A percentile compares a stretch with the other conserved stretches of the same genome.
Conservation (phyloP, 2,797 vertebrate genomes). For the Manis javanica region DNA sequence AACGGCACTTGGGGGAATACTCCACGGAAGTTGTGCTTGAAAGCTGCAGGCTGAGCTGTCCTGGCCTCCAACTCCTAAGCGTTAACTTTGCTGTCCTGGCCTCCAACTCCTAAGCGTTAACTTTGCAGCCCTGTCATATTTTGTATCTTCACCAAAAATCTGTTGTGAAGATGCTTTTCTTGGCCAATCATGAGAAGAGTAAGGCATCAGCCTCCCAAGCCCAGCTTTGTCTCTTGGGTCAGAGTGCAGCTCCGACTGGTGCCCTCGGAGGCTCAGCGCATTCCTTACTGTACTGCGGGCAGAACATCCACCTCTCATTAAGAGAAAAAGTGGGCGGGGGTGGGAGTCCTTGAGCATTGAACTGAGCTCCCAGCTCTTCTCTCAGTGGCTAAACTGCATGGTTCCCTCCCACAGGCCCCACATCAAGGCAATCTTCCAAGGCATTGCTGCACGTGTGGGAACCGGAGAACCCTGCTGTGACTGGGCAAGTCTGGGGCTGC, state of each 20-base stretch:
- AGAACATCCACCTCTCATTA: background rate
- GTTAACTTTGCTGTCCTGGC: background rate
- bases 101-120: background rate
- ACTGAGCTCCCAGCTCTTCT: background rate
- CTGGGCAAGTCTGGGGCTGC: slow-evolving; percentile 91
- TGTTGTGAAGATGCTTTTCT: background rate
- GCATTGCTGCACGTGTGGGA: slow-evolving; percentile 97
- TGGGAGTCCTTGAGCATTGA: accelerated
- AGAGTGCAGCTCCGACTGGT: background rate
- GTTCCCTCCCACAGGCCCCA: slow-evolving; percentile 91
- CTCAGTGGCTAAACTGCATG: slow-evolving; percentile 4
- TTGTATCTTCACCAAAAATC: background rate
- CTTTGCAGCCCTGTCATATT: background rate
- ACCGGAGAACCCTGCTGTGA: slow-evolving; percentile 98
- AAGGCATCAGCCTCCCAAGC: background rate
- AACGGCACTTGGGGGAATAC: background rate
- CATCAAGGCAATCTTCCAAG: slow-evolving; percentile 97
- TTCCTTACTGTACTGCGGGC: background rate
- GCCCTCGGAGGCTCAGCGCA: background rate
- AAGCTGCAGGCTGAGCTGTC: background rate
- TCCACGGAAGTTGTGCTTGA: too few species aligned
- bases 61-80: background rate
- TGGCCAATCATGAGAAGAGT: background rate
- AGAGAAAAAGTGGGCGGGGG: background rate
- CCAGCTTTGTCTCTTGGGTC: too few species aligned